phyloP scores from a whole-genome alignment of 2,797 vertebrate genomes.

The Garrulus glandarius region DNA sequence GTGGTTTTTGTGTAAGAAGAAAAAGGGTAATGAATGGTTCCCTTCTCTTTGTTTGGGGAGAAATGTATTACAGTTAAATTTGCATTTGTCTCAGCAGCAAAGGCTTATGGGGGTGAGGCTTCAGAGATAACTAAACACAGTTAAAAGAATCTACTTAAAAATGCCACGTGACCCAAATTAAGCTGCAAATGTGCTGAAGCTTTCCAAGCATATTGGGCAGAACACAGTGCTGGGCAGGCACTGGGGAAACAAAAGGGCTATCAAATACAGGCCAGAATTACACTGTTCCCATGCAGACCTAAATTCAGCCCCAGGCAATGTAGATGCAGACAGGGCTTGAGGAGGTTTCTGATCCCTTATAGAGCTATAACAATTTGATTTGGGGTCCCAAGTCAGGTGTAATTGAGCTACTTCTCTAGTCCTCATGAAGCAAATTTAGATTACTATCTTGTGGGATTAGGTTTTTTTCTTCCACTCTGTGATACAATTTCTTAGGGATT shows the following conservation, averaged over 20 bases:
- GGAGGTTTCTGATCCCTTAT: not conserved
- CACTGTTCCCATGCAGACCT: not conserved
- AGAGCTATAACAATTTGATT: not conserved
- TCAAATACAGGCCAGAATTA: not conserved
- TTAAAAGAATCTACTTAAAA: not conserved
- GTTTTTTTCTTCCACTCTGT: not conserved
- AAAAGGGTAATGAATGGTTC: slow-evolving; percentile 67
- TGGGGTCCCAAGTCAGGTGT: not conserved
- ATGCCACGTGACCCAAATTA: not conserved
- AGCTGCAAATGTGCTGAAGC: not conserved
- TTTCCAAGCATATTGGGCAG: not conserved
- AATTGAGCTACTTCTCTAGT: not conserved
- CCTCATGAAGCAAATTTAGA: not conserved
- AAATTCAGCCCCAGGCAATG: not conserved
- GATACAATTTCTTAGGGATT: not conserved
- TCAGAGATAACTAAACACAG: not conserved
- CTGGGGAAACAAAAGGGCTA: not conserved
- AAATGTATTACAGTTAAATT: not conserved
- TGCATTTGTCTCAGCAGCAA: not conserved
- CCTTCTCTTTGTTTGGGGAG: not conserved
- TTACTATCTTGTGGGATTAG: not conserved
- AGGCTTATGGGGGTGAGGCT: not conserved
- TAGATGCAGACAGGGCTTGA: not conserved
- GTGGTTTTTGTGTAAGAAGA: slow-evolving; percentile 69
- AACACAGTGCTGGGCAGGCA: not conserved